Conservation (phyloP, 2,797 vertebrate genomes). For the Sorex maritimensis region DNA sequence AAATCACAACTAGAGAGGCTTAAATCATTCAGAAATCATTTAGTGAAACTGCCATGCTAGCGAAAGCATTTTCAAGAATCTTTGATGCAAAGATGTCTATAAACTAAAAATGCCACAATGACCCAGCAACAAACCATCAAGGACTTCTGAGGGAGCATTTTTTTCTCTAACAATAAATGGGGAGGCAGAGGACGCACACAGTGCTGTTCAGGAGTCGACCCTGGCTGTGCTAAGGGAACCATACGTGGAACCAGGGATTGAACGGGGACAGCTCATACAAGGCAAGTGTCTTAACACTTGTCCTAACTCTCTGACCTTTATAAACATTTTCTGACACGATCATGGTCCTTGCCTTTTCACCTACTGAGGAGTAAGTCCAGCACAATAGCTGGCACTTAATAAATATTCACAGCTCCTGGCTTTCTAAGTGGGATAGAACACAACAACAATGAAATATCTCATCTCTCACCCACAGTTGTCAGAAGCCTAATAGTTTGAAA, state of each 20-base stretch:
- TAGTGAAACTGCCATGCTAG: neutral
- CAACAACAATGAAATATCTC: neutral
- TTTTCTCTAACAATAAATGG: neutral
- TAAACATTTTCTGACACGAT: neutral
- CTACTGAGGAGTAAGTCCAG: neutral
- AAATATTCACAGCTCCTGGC: too few species aligned
- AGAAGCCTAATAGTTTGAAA: neutral
- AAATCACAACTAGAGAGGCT: constrained; percentile 12
- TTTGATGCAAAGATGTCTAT: neutral
- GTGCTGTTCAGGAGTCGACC: too few species aligned
- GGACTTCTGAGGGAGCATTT: neutral
- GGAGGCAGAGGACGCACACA: too few species aligned
- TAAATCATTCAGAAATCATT: constrained; percentile 4
- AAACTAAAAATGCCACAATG: neutral
- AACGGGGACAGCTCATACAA: too few species aligned
- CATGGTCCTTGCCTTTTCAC: constrained; percentile 26
- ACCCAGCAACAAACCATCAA: neutral
- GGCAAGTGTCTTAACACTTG: too few species aligned
- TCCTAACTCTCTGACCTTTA: too few species aligned
- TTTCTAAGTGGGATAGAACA: neutral
- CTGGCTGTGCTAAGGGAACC: too few species aligned
- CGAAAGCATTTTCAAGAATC: neutral
- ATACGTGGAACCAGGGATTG: too few species aligned
- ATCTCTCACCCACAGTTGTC: neutral
- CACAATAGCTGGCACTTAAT: neutral